phyloP scores from a whole-genome alignment of 2,797 vertebrate species.

The Triplophysa yarkandensis region DNA sequence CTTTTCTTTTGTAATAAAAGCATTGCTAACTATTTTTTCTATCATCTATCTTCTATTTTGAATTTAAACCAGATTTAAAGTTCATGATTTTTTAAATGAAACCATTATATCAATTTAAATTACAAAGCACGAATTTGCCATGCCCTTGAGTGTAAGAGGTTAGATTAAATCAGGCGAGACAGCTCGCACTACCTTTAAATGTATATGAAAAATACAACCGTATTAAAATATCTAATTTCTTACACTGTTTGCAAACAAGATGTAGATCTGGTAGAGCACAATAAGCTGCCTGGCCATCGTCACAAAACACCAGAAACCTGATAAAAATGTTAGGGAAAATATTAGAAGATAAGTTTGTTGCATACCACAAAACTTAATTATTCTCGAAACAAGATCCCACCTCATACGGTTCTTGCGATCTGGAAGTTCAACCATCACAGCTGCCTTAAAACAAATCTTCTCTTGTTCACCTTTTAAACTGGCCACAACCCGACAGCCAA shows the following conservation, averaged over 20 bases:
- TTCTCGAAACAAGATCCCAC: constrained; percentile 62
- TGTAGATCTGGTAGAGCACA: constrained; percentile 80
- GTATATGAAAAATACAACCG: not conserved
- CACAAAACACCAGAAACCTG: constrained; percentile 91
- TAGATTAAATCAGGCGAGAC: not conserved
- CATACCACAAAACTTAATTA: not conserved
- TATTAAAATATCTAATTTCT: constrained; percentile 55
- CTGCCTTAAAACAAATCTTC: constrained; percentile 81
- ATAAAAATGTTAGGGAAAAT: constrained; percentile 16
- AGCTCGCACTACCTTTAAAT: not conserved
- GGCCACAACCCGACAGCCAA: constrained; percentile 88
- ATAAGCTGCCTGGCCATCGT: constrained; percentile 82
- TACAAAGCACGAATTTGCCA: too few species aligned
- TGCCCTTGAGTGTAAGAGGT: not conserved
- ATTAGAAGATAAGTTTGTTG: not conserved
- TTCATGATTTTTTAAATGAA: too few species aligned
- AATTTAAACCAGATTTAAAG: too few species aligned
- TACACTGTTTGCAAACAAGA: constrained; percentile 84
- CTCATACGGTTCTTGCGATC: constrained; percentile 89
- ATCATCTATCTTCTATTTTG: too few species aligned
- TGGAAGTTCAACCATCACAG: constrained; percentile 87
- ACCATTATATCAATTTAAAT: too few species aligned
- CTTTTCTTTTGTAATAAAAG: too few species aligned
- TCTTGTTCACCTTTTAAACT: constrained; percentile 80
- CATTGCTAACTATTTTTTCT: too few species aligned